Percentiles rank a stretch among this genome's conserved stretches.
These are phyloP conservation scores for Chrysocyon brachyurus DNA, from an alignment of 2,797 vertebrate genomes.

Conservation along the genomic window DNA sequence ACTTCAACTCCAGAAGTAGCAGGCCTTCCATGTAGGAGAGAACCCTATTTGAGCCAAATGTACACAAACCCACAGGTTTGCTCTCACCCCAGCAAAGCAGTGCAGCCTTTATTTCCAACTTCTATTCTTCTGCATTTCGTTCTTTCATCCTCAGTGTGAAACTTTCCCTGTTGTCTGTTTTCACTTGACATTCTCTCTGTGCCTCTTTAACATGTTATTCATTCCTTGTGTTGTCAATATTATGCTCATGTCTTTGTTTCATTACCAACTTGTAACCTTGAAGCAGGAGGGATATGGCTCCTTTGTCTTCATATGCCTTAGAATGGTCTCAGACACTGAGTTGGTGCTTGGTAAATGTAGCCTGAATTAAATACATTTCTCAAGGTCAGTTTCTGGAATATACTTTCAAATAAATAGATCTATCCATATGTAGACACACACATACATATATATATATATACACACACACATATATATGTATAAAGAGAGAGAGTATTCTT, in stretches of 20 bases:
- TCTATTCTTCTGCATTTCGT: neutral
- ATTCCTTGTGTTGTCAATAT: neutral
- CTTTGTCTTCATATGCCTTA: neutral
- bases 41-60: neutral
- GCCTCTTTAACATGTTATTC: neutral
- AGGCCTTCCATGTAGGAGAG: neutral
- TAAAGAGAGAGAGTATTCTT: neutral
- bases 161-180: neutral
- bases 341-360: neutral
- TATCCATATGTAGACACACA: too few relatives aligned
- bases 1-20: slow-evolving; percentile 68
- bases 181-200: neutral
- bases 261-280: neutral
- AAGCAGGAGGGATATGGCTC: neutral
- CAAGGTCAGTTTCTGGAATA: neutral
- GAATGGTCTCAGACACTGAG: neutral
- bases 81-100: neutral
- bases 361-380: neutral
- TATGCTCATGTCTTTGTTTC: neutral
- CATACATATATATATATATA: too few relatives aligned
- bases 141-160: neutral
- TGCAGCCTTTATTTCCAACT: neutral
- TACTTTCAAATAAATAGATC: neutral
- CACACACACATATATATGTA: too few relatives aligned
- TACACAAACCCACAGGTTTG: neutral